Percentiles rank a stretch among this genome's conserved stretches.
Evolutionary conservation across 2,888 invertebrate species (phyloP).

Genomic region (Caradrina kadenii): DNA sequence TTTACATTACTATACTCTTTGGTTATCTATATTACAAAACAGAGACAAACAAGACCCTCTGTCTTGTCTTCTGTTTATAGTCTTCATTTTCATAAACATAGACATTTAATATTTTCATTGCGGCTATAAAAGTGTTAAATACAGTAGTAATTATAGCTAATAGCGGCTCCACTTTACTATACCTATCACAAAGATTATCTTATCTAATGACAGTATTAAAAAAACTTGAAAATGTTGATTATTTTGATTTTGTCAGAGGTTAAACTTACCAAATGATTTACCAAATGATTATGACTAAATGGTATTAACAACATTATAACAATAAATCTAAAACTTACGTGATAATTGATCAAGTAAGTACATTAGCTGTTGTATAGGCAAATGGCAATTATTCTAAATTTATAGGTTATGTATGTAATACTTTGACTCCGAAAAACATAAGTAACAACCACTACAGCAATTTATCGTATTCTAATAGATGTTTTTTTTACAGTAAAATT

Average conservation of each 20-base stretch:
- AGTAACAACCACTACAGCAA: neutral
- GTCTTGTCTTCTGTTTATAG: too few species aligned
- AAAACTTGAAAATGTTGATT: neutral
- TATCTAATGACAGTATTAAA: conserved; percentile 3
- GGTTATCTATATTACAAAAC: too few species aligned
- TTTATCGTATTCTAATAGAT: too few species aligned
- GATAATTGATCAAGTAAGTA: conserved; percentile 5
- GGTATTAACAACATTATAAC: neutral
- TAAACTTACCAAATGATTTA: too few species aligned
- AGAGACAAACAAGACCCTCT: too few species aligned
- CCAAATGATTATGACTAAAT: neutral
- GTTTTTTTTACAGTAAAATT: neutral
- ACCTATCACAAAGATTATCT: too few species aligned
- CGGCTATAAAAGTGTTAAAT: too few species aligned
- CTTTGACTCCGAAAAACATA: neutral
- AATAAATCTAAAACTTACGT: neutral
- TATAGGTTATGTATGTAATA: conserved; percentile 45
- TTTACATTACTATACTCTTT: too few species aligned
- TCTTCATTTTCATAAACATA: too few species aligned
- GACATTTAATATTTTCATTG: too few species aligned
- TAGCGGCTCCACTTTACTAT: too few species aligned
- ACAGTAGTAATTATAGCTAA: too few species aligned
- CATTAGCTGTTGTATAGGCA: neutral
- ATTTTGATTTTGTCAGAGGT: conserved; percentile 1
- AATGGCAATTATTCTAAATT: neutral